Percentiles rank a stretch among this genome's conserved stretches.
Conservation (phyloP, 2,113 vertebrate genomes). For the Corythornis madagascariensis region DNA sequence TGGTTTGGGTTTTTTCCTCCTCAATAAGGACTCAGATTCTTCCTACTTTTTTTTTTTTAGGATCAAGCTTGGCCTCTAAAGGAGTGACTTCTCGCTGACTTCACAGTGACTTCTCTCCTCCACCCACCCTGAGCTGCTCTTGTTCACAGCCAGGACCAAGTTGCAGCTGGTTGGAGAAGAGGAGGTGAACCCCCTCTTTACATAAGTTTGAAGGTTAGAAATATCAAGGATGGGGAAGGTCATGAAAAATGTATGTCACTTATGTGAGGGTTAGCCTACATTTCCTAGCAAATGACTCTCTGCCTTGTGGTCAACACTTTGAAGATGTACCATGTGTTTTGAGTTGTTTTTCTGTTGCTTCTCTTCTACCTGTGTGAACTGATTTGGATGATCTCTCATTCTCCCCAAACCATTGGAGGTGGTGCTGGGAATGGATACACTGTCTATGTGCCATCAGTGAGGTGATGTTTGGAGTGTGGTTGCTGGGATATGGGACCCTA, state of each 20-base stretch:
- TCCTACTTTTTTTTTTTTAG: not conserved
- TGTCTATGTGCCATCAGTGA: not conserved
- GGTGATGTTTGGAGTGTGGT: not conserved
- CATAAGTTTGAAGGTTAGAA: not conserved
- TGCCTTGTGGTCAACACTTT: conserved; percentile 10
- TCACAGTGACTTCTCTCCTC: not conserved
- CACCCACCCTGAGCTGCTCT: not conserved
- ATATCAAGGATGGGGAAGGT: not conserved
- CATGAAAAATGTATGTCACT: conserved; percentile 14
- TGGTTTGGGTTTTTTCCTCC: not conserved
- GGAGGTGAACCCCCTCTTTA: not conserved
- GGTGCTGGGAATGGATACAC: not conserved
- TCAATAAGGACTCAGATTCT: not conserved
- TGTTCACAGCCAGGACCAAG: not conserved
- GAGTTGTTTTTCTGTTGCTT: not conserved
- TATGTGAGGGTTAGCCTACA: not conserved
- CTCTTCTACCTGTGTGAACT: not conserved
- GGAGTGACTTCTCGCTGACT: not conserved
- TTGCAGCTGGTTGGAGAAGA: not conserved
- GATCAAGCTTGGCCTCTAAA: not conserved
- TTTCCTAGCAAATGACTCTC: not conserved
- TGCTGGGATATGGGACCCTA: not conserved
- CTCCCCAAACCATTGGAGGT: not conserved
- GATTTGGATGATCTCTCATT: not conserved
- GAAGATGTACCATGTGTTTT: not conserved